phyloP scores from a whole-genome alignment of 2,888 invertebrate genomes.

The Dendrolimus houi region DNA sequence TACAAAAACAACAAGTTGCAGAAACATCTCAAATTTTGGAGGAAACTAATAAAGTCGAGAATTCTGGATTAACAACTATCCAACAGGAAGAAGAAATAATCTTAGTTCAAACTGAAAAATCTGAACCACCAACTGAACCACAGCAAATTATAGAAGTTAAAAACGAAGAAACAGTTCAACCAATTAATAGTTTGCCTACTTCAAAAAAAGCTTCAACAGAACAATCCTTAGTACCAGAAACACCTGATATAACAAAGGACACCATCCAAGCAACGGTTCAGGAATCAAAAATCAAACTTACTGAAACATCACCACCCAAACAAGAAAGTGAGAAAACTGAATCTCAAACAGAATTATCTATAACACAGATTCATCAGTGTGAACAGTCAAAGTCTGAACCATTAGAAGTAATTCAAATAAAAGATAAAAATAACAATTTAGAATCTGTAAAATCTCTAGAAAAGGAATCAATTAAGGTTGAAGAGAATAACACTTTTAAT shows the following conservation, averaged over 20 bases:
- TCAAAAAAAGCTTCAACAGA: no score
- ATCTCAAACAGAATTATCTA: background rate
- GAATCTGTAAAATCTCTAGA: conserved; percentile 6
- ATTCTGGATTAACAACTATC: no score
- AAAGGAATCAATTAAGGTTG: conserved; percentile 8
- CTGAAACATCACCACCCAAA: background rate
- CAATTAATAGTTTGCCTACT: no score
- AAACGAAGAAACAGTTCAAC: no score
- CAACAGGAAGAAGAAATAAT: no score
- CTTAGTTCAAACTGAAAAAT: no score
- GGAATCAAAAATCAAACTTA: background rate
- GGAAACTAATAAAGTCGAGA: no score
- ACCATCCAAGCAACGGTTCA: background rate
- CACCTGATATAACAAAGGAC: no score
- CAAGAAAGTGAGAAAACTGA: background rate
- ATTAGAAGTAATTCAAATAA: background rate
- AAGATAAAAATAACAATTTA: background rate
- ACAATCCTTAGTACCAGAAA: no score
- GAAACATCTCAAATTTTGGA: no score
- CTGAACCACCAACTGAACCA: no score
- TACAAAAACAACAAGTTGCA: conserved; percentile 2
- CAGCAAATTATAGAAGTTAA: no score
- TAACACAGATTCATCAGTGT: background rate
- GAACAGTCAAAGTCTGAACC: background rate
- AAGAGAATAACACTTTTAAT: background rate